phyloP scores from a whole-genome alignment of 2,888 invertebrate genomes.

The Eupithecia pulchellata region DNA sequence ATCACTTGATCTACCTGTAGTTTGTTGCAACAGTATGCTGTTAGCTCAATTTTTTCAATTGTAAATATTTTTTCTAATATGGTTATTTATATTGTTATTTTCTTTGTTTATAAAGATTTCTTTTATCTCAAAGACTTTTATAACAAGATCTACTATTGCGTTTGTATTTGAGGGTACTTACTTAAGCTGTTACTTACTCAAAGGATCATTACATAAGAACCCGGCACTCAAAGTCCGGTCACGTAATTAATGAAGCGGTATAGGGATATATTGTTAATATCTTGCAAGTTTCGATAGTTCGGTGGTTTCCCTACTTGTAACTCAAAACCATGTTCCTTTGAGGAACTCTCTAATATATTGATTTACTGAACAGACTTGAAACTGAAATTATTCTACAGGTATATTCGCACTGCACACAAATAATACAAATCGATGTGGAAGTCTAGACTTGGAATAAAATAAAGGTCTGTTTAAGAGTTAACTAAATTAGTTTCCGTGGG shows the following conservation, averaged over 20 bases:
- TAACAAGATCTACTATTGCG: neutral
- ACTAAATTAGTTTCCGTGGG: no score
- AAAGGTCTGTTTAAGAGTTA: no score
- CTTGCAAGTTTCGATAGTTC: constrained; percentile 46
- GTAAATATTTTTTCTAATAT: no score
- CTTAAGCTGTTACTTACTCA: constrained; percentile 16
- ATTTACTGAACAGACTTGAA: neutral
- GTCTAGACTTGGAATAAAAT: no score
- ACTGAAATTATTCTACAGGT: no score
- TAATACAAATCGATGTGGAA: no score
- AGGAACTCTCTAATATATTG: neutral
- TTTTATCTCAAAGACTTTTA: neutral
- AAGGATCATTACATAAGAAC: neutral
- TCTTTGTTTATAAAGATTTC: no score
- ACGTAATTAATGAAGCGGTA: constrained; percentile 64
- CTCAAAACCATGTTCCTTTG: neutral
- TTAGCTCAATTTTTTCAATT: no score
- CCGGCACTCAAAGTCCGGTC: constrained; percentile 52
- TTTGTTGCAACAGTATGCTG: no score
- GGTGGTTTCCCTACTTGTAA: constrained; percentile 35
- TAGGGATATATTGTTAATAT: constrained; percentile 55
- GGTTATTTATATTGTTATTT: no score
- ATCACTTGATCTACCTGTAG: no score
- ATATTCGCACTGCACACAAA: no score
- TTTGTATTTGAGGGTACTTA: neutral